Evolutionary conservation across 2,113 vertebrate genomes (phyloP).

Genomic region (Apaloderma vittatum): DNA sequence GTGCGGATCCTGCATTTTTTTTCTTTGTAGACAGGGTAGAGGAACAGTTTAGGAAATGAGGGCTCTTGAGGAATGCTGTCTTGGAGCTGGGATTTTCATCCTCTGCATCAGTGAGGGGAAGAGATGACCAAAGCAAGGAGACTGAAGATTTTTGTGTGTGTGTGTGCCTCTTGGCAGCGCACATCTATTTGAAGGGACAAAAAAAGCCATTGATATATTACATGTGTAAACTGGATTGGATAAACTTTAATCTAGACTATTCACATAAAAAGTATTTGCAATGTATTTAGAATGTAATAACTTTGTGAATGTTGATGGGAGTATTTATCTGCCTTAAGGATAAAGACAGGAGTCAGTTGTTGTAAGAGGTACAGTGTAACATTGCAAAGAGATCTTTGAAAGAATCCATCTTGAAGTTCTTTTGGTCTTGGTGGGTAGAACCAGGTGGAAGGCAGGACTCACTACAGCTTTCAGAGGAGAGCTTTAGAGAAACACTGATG

Average conservation of each 20-base stretch:
- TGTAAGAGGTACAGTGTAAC: neutral
- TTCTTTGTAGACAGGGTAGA: neutral
- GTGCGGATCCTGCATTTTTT: neutral
- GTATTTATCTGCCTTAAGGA: neutral
- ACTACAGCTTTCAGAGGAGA: neutral
- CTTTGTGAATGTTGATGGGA: neutral
- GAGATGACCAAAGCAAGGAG: neutral
- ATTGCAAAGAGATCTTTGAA: neutral
- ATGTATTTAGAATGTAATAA: neutral
- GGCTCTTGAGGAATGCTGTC: neutral
- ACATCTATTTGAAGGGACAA: rapidly evolving
- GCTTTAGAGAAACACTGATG: neutral
- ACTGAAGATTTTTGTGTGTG: neutral
- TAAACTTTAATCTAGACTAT: neutral
- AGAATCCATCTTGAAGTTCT: neutral
- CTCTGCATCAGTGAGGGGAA: neutral
- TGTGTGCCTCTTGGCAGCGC: neutral
- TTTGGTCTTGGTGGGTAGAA: neutral
- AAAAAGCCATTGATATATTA: neutral
- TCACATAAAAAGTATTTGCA: neutral
- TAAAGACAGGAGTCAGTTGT: neutral
- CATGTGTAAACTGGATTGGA: neutral
- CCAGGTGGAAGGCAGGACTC: neutral
- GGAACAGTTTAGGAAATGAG: neutral
- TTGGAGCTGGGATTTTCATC: neutral